A percentile compares a stretch with the other conserved stretches of the same genome.
Conservation (phyloP, 2,797 vertebrate species). For the Scleropages formosus region DNA sequence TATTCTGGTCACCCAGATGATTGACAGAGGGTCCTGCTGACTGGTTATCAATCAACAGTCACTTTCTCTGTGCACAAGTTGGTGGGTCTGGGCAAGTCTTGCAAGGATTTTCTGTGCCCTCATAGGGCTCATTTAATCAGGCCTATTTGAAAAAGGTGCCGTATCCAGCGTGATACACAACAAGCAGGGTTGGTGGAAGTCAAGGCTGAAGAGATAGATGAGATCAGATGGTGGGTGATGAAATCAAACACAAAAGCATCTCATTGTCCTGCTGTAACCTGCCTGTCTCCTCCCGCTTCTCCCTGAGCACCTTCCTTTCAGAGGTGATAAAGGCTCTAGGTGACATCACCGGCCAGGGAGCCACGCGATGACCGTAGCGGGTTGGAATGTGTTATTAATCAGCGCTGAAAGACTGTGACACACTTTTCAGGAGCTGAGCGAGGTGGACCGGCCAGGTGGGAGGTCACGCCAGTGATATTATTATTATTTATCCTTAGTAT, state of each 20-base stretch:
- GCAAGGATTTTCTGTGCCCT: no score
- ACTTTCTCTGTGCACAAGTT: no score
- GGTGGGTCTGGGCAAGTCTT: background rate
- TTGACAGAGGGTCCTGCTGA: background rate
- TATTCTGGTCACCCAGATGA: background rate
- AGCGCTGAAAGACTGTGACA: constrained; percentile 55
- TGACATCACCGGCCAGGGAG: constrained; percentile 74
- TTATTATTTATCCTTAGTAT: background rate
- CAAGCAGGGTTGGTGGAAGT: background rate
- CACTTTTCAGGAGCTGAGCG: constrained; percentile 48
- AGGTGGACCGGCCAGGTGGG: background rate
- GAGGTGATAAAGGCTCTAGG: constrained; percentile 63
- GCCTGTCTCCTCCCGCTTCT: constrained; percentile 48
- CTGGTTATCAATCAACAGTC: no score
- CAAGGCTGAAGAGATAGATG: constrained; percentile 16
- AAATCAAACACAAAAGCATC: constrained; percentile 32
- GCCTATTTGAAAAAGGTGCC: background rate
- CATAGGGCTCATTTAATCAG: no score
- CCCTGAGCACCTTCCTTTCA: constrained; percentile 52
- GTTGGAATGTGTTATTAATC: constrained; percentile 73
- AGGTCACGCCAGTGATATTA: background rate
- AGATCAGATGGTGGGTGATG: constrained; percentile 25
- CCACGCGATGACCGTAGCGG: constrained; percentile 66
- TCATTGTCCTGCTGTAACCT: constrained; percentile 49
- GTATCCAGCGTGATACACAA: background rate